Evolutionary conservation across 2,888 invertebrate species (phyloP), one percentile per base, ranked within the genome.

Genomic region (Drosophila nr. fundita): DNA sequence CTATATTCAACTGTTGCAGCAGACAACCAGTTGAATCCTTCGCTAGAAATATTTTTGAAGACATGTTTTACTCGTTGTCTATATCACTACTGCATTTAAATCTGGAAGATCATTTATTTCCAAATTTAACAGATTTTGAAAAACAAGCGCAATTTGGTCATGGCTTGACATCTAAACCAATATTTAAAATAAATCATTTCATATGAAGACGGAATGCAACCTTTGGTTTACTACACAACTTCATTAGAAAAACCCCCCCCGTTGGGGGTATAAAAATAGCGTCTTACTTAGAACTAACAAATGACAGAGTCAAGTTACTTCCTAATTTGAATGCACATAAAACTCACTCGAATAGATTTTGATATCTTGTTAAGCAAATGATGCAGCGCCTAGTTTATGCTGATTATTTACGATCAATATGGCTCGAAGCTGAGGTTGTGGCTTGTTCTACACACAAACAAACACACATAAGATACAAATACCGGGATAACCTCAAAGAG

Each of bases 391-490:
- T 38, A 64, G 50, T 36, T 72, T 29, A 68, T 49, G 63, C 30
- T 49, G 78, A 62, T 79, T 74, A 82, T 79, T 79, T 82, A 82
- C 76, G 75, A 79, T 62, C 53, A 40, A 15, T 38, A 59, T 57
- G 63, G 66, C 66, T 36, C 45, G 15, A 57, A 15, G 24, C 45
- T 45, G 24, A 15, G 15, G 8, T 15, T 27, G 18, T 45, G 62
- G 59, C 30, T 61, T 66, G 21, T 15, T 15, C 13, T 15, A 15
- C 13, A 45, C 21, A 13, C 21, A 42, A 32, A 10, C 42, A 42
- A 6, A 21, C 7, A 45, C 21, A 45, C 42, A 42, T 11, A 21
- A 21, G 2, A 13, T 1, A 66, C 49, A 61, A 3, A 32, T 67
- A 69, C 13, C 62, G 70, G 53, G 73, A 58, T 72, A 72, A 68